A percentile compares a stretch with the other conserved stretches of the same genome.
These are phyloP conservation scores for Platysternon megacephalum DNA, from an alignment of 2,113 vertebrate genomes.

Conservation along the genomic window DNA sequence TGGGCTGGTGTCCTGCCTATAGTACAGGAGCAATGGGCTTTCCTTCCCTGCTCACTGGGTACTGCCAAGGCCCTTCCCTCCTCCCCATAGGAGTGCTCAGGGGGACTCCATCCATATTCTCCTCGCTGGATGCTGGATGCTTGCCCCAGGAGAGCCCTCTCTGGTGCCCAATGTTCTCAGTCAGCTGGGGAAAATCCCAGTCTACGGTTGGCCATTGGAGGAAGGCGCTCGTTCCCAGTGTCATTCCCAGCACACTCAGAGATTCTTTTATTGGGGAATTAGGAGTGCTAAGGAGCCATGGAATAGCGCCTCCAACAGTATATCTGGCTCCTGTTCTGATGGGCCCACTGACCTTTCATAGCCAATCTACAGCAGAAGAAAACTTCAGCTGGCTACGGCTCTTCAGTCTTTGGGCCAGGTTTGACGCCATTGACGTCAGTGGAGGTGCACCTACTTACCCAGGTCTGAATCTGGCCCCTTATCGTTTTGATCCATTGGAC, in stretches of 20 bases:
- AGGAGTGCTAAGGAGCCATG: not conserved
- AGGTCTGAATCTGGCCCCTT: not conserved
- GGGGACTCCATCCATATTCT: not conserved
- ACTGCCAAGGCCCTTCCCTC: not conserved
- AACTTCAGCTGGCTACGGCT: not conserved
- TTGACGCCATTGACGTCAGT: fast-evolving
- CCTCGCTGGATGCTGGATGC: not conserved
- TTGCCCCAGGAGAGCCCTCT: not conserved
- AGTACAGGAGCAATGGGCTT: not conserved
- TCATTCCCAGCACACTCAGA: not conserved
- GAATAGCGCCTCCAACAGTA: not conserved
- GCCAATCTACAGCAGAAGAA: not conserved
- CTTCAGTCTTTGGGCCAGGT: not conserved
- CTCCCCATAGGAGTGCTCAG: not conserved
- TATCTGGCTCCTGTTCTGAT: not conserved
- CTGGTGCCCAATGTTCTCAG: not conserved
- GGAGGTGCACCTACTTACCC: not conserved
- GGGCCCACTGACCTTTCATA: not conserved
- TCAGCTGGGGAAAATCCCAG: not conserved
- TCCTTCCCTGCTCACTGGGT: not conserved
- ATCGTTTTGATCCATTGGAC: not conserved
- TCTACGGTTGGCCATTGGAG: not conserved
- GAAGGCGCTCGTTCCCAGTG: not conserved
- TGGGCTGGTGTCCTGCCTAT: not conserved
- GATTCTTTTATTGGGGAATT: not conserved